Evolutionary conservation across 1,140 invertebrate genomes (phyloP), one percentile per base, ranked within the genome.

Genomic region (Diachasma alloeum): DNA sequence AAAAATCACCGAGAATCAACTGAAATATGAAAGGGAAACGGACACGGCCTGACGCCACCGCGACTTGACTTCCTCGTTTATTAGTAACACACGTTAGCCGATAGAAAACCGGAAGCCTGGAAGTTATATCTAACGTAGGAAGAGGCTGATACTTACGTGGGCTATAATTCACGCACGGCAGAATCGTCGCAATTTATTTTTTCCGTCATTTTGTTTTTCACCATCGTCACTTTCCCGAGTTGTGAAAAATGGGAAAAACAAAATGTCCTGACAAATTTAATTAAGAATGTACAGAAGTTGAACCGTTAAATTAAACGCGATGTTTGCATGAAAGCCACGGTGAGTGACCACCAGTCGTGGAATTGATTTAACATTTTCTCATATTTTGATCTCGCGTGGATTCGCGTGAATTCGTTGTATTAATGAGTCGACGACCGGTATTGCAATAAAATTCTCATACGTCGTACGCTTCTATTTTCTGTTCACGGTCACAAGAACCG

Each of bases 181-280:
- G 83, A 83, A 80, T 84, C 82, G 83, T 87, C 83, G 80, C 76
- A 76, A 84, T 86, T 86, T 83, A 83, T 86, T 85, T 83, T 42
- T 59, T 42, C 17, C 26, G 8, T 53, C 31, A 56, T 53, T 15
- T n/a, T 59, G n/a, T 73, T 44, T 48, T 48, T 53, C 17, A 48
- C 42, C 26, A 68, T 46, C 31, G 22, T 36, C 77, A 85, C 85
- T 86, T 86, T 86, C 85, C 85, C 84, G 75, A 83, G 48, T 46
- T 46, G 44, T 53, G 48, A 1, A n/a, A 53, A 19, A 17, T n/a
- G 48, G 2, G n/a, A 53, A 53, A 11, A 10, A 42, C 39, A 15
- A 19, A 53, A 53, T 53, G 48, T 19, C 17, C 6, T 15, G n/a
- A 17, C n/a, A 53, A 19, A 53, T 53, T 19, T 53, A 15, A 53